Base-by-base conservation (phyloP, 2,113 vertebrate genomes). In the Oryzias curvinotus region DNA sequence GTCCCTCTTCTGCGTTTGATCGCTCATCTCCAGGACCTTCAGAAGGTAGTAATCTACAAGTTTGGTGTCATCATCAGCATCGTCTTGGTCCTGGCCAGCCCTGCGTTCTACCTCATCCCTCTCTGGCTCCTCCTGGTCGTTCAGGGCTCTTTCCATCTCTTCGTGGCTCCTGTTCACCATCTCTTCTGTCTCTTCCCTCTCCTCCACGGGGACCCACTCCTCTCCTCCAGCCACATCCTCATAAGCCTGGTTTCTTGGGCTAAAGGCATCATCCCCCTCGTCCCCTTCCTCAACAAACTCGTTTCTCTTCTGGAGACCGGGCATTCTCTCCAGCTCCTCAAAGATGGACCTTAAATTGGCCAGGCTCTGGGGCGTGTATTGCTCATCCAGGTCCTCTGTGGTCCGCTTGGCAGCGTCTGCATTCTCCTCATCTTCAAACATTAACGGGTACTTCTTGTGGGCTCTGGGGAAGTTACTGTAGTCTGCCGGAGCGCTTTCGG, bases 341-440 rank as follows among this genome's bases (percentile, higher is more conserved):
- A 99, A 98, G 75, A 98, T 95, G 1, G 96, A 98, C 72, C 97
- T 94, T 71, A 98, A 64, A 0, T 97, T 99, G 62, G 96, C 96
- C 0, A 99, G 93, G 74, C 94, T 97, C 83, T 98, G 97, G 12
- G 97, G 96, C 0, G 97, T 97, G 71, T 98, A 99, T 48, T 99
- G 96, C 71, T 98, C 96, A 47, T 97, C 95, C 64, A 98, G 92
- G 10, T 96, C 95, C 80, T 99, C 97, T 0, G 97, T 98, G 25
- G 97, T 97, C 2, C 97, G 92, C 58, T 98, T 98, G 65, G 93
- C 93, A 21, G 94, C 93, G 67, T 96, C 94, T 4, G 95, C 87
- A 65, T 95, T 94, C 50, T 91, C 90, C 55, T 97, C 96, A 72
- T 98, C 97, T 43, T 95, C 94, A 61, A 91, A 95, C 85, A 93